Percentiles rank a stretch among this genome's conserved stretches.
phyloP scores from a whole-genome alignment of 2,888 invertebrate genomes.

The Amiota mariae region DNA sequence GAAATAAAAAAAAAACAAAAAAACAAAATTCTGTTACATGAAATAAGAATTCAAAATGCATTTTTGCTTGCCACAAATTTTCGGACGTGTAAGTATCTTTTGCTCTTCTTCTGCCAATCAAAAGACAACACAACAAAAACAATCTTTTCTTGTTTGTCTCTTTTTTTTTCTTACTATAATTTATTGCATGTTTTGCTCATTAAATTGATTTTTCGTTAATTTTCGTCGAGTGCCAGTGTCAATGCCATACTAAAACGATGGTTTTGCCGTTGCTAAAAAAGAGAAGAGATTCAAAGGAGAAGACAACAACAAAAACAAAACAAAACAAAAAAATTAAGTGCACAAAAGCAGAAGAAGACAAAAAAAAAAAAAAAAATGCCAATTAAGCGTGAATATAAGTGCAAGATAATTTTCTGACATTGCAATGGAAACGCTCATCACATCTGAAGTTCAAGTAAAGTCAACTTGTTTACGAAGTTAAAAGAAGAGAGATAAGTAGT shows the following conservation, averaged over 20 bases:
- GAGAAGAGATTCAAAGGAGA: not conserved
- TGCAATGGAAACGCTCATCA: conserved; percentile 69
- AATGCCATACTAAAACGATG: conserved; percentile 51
- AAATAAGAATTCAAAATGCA: conserved; percentile 43
- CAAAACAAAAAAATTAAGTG: not conserved
- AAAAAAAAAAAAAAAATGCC: conserved; percentile 65
- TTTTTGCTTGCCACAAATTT: conserved; percentile 36
- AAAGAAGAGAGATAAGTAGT: conserved; percentile 38
- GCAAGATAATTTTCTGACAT: conserved; percentile 69
- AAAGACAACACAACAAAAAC: no score
- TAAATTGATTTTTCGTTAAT: conserved; percentile 68
- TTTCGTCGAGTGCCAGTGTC: conserved; percentile 68
- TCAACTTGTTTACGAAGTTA: conserved; percentile 15
- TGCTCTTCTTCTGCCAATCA: not conserved
- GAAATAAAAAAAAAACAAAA: conserved; percentile 33
- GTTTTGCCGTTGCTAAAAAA: not conserved
- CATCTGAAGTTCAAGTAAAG: conserved; percentile 63
- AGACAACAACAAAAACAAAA: not conserved
- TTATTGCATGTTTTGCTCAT: conserved; percentile 68
- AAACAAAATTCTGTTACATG: not conserved
- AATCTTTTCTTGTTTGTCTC: conserved; percentile 27
- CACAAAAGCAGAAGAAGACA: not conserved
- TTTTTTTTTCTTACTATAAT: conserved; percentile 47
- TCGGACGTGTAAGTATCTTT: conserved; percentile 36
- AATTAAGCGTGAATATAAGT: conserved; percentile 72